A percentile compares a stretch with the other conserved stretches of the same genome.
phyloP scores from a whole-genome alignment of 2,113 vertebrate genomes.

The Oreochromis spilurus region DNA sequence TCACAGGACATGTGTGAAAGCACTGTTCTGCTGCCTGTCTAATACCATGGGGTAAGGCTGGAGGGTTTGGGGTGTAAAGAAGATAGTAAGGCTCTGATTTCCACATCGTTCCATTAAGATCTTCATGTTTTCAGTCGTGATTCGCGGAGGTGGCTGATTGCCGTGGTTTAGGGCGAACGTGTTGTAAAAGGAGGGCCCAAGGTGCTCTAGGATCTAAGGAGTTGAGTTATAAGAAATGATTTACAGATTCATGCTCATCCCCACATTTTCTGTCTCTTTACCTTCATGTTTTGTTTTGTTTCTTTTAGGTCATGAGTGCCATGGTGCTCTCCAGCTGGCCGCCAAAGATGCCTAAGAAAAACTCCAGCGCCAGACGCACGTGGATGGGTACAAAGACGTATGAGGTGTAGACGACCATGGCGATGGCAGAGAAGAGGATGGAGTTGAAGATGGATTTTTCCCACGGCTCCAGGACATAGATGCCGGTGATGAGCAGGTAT shows the following conservation, averaged over 20 bases:
- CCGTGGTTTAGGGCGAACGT: not conserved
- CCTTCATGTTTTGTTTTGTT: not conserved
- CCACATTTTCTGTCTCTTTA: not conserved
- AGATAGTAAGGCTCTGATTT: constrained; percentile 27
- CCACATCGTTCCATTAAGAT: constrained; percentile 14
- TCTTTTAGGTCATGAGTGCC: constrained; percentile 73
- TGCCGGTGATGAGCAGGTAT: constrained; percentile 93
- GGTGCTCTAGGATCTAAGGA: not conserved
- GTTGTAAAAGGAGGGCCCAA: not conserved
- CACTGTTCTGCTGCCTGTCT: not conserved
- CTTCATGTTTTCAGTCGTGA: constrained; percentile 22
- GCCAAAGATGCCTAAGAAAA: constrained; percentile 86
- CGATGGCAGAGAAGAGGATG: constrained; percentile 81
- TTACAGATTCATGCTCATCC: not conserved
- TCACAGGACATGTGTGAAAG: constrained; percentile 21
- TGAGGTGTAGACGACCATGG: constrained; percentile 92
- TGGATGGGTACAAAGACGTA: constrained; percentile 96
- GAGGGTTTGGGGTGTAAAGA: constrained; percentile 33
- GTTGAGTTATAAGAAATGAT: not conserved
- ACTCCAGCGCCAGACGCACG: constrained; percentile 83
- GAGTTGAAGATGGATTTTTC: constrained; percentile 92
- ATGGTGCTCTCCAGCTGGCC: constrained; percentile 74
- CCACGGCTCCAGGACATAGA: constrained; percentile 96
- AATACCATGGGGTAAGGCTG: constrained; percentile 36
- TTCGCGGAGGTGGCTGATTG: not conserved